These are phyloP conservation scores for Rafetus swinhoei DNA, from an alignment of 2,113 vertebrate genomes.

Conservation along the genomic window DNA sequence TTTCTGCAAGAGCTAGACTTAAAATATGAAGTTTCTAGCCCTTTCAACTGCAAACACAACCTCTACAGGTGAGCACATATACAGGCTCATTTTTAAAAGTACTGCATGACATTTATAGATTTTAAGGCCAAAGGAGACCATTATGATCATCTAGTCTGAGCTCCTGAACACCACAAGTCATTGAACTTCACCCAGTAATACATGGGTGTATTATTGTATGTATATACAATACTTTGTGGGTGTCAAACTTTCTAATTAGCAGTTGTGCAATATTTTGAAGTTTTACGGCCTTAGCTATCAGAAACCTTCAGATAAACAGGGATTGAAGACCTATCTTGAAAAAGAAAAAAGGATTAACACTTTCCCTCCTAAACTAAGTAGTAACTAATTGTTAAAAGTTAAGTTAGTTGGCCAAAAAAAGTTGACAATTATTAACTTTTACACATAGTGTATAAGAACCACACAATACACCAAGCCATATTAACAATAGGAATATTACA, in stretches of 20 bases:
- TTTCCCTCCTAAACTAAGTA: not conserved
- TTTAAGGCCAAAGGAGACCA: not conserved
- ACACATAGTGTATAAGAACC: not conserved
- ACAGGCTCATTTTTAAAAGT: not conserved
- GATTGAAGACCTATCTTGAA: not conserved
- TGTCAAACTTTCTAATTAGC: not conserved
- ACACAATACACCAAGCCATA: not conserved
- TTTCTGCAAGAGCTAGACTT: accelerated
- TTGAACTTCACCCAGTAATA: not conserved
- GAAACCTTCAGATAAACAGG: not conserved
- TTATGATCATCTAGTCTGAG: not conserved
- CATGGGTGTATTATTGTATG: not conserved
- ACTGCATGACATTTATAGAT: accelerated
- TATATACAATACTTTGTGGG: not conserved
- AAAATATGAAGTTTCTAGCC: accelerated
- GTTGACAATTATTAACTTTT: not conserved
- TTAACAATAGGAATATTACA: not conserved
- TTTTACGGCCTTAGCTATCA: accelerated
- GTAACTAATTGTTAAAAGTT: not conserved
- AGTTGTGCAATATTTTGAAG: not conserved
- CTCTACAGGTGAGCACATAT: accelerated
- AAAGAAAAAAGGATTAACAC: not conserved
- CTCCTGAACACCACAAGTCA: too few relatives aligned
- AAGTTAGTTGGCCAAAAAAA: not conserved
- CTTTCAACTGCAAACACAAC: not conserved